These are phyloP conservation scores for Coreoperca whiteheadi DNA, from an alignment of 2,113 vertebrate species.

Conservation along the genomic window DNA sequence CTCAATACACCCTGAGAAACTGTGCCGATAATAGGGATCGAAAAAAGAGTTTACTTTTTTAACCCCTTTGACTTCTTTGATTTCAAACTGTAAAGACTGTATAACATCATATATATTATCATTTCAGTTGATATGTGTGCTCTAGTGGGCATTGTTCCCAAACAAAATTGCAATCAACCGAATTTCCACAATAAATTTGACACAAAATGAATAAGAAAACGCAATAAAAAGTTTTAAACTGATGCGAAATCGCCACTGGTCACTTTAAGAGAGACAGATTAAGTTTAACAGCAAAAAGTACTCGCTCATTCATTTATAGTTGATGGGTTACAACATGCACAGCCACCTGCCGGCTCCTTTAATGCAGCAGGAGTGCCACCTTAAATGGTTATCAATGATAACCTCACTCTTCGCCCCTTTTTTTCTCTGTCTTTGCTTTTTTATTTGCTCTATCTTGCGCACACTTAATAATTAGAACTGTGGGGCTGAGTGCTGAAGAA, in stretches of 20 bases:
- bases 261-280: too few species aligned
- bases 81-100: background rate
- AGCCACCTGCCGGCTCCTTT: background rate
- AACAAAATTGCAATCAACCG: too few species aligned
- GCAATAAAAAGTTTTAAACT: background rate
- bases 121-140: background rate
- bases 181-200: background rate
- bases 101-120: background rate
- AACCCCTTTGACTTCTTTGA: background rate
- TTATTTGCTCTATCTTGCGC: background rate
- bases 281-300: too few species aligned
- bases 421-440: background rate
- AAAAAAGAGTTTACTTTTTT: background rate
- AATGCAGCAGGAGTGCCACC: constrained; percentile 15
- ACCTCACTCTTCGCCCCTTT: background rate
- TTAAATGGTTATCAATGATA: constrained; percentile 12
- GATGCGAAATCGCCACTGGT: background rate
- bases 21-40: background rate
- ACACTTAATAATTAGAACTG: constrained; percentile 19
- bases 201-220: background rate
- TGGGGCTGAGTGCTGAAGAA: background rate
- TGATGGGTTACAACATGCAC: background rate
- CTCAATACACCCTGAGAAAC: background rate
- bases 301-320: background rate
- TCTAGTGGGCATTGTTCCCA: too few species aligned